Percentiles rank a stretch among this genome's conserved stretches.
Conservation (phyloP, 2,888 invertebrate species). For the Ectemnius lituratus region DNA sequence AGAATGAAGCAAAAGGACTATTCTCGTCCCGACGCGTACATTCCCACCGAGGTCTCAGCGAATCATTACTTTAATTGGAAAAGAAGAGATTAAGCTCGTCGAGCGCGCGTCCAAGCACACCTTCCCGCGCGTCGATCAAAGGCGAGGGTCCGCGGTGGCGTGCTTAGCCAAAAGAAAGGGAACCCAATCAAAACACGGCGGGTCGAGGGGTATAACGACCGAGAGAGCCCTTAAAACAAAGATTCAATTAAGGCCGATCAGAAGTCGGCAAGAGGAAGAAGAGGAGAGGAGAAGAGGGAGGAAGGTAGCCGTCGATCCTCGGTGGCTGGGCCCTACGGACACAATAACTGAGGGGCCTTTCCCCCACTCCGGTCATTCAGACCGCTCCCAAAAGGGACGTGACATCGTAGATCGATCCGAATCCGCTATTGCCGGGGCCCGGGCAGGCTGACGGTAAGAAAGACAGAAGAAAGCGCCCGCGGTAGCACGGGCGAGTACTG, state of each 20-base stretch:
- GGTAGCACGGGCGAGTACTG: slow-evolving; percentile 40
- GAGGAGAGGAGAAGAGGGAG: background rate
- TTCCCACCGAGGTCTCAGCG: background rate
- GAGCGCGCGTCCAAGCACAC: background rate
- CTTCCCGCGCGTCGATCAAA: slow-evolving; percentile 2
- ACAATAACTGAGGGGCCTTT: too few relatives aligned
- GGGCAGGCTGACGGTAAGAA: slow-evolving; percentile 5
- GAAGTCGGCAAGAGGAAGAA: slow-evolving; percentile 9
- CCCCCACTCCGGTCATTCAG: slow-evolving; percentile 35
- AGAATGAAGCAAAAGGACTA: too few relatives aligned
- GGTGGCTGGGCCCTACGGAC: too few relatives aligned
- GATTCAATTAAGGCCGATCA: slow-evolving; percentile 45
- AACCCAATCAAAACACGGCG: slow-evolving; percentile 9
- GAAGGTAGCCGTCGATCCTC: slow-evolving; percentile 30
- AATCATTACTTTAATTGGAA: slow-evolving; percentile 6
- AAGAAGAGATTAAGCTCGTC: background rate
- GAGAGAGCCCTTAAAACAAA: slow-evolving; percentile 13
- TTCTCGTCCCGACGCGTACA: background rate
- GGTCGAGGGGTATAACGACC: slow-evolving; percentile 35
- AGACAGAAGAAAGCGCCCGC: slow-evolving; percentile 30
- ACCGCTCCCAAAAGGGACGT: slow-evolving; percentile 30
- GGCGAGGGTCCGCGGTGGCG: background rate
- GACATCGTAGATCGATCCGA: slow-evolving; percentile 62
- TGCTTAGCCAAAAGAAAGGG: slow-evolving; percentile 1
- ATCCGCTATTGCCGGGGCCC: slow-evolving; percentile 35